Conservation (phyloP, 1,140 invertebrate species). For the Ceratitis capitata region DNA sequence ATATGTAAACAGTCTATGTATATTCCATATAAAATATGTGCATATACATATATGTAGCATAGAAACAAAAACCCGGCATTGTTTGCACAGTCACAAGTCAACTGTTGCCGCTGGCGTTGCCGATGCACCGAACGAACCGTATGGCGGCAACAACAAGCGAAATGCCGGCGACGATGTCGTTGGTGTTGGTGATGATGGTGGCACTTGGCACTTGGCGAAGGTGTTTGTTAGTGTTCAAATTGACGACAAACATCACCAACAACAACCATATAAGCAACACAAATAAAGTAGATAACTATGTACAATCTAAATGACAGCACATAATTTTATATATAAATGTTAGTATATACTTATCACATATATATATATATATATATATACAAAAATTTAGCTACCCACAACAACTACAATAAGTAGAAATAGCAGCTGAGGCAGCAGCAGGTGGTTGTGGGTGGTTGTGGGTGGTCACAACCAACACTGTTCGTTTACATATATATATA, state of each 20-base stretch:
- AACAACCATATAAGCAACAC: neutral
- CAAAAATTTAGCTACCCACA: neutral
- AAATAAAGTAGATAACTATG: neutral
- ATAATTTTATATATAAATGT: neutral
- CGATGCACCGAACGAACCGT: neutral
- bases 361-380: neutral
- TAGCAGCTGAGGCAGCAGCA: constrained; percentile 9
- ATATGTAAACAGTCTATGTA: neutral
- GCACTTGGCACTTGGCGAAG: neutral
- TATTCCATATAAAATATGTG: neutral
- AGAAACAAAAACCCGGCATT: constrained; percentile 10
- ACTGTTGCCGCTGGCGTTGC: neutral
- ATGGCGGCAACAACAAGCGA: neutral
- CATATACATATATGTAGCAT: neutral
- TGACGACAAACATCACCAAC: neutral
- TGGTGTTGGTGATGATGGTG: neutral
- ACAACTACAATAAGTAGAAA: neutral
- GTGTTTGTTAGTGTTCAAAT: neutral
- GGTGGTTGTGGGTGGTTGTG: neutral
- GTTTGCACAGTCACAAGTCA: constrained; percentile 31
- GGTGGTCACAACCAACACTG: neutral
- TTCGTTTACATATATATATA: too few relatives aligned
- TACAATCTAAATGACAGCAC: neutral
- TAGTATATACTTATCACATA: neutral
- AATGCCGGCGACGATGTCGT: neutral